Percentiles rank a stretch among this genome's conserved stretches.
Evolutionary conservation across 2,888 invertebrate genomes (phyloP).

Genomic region (Pseudolycoriella hygida): DNA sequence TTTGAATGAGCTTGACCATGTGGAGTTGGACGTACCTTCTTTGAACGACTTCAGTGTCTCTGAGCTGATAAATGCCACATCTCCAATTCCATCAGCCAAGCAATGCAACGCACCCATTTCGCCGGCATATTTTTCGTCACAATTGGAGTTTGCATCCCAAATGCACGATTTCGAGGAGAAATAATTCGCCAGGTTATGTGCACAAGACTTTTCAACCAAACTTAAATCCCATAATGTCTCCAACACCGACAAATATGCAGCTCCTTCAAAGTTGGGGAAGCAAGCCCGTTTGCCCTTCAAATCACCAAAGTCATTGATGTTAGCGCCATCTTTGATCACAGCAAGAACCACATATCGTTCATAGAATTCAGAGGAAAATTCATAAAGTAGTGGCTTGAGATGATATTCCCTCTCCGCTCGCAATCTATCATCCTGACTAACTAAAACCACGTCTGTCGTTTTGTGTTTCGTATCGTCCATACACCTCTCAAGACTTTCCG

Average conservation of each 20-base stretch:
- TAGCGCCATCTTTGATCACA: constrained; percentile 41
- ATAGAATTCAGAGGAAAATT: constrained; percentile 21
- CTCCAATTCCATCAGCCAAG: constrained; percentile 45
- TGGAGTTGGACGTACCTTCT: constrained; percentile 32
- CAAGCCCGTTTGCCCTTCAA: constrained; percentile 55
- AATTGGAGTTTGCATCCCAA: constrained; percentile 26
- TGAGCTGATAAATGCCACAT: constrained; percentile 62
- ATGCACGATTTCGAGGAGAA: constrained; percentile 55
- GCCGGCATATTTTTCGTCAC: constrained; percentile 29
- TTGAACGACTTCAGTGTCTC: constrained; percentile 39
- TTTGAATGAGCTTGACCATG: constrained; percentile 25
- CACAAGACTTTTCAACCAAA: constrained; percentile 25
- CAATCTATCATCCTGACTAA: constrained; percentile 52
- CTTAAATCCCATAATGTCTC: constrained; percentile 29
- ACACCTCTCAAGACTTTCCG: constrained; percentile 42
- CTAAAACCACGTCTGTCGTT: constrained; percentile 53
- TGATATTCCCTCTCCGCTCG: constrained; percentile 41
- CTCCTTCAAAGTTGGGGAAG: constrained; percentile 62
- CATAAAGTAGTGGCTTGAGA: constrained; percentile 20
- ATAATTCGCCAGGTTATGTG: constrained; percentile 20
- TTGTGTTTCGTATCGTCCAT: constrained; percentile 43
- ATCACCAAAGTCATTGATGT: constrained; percentile 38
- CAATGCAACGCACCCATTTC: constrained; percentile 49
- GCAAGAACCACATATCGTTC: constrained; percentile 37
- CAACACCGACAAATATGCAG: constrained; percentile 44